phyloP scores from a whole-genome alignment of 2,888 invertebrate genomes.

The Cosmopolites sordidus region DNA sequence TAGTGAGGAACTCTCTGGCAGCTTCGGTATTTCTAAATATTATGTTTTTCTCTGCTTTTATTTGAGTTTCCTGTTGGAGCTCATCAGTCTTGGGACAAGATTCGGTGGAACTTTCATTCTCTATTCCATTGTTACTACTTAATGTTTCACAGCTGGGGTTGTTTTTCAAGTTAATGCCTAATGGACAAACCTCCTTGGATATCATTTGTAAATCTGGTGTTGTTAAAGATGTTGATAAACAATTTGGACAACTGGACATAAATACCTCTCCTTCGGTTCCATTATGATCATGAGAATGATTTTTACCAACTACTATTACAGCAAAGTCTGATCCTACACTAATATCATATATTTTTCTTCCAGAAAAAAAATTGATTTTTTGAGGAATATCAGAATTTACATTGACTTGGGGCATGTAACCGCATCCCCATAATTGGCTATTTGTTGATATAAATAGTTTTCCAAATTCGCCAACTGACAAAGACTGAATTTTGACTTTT shows the following conservation, averaged over 20 bases:
- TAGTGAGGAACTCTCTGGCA: constrained; percentile 69
- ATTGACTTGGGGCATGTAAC: constrained; percentile 63
- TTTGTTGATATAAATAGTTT: constrained; percentile 62
- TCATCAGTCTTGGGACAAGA: background rate
- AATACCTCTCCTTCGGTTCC: constrained; percentile 62
- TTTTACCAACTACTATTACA: constrained; percentile 65
- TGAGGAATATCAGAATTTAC: constrained; percentile 58
- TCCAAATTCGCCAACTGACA: constrained; percentile 60
- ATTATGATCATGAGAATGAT: constrained; percentile 50
- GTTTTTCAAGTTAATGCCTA: constrained; percentile 52
- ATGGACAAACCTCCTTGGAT: constrained; percentile 61
- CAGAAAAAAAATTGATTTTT: constrained; percentile 65
- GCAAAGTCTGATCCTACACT: constrained; percentile 75
- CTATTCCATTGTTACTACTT: constrained; percentile 26
- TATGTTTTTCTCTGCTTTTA: constrained; percentile 51
- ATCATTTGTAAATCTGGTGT: constrained; percentile 57
- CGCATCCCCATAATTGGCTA: constrained; percentile 68
- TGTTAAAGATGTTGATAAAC: constrained; percentile 35
- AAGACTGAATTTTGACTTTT: constrained; percentile 58
- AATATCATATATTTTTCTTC: constrained; percentile 63
- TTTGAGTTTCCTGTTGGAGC: constrained; percentile 32
- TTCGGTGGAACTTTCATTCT: constrained; percentile 1
- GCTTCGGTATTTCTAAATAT: constrained; percentile 76
- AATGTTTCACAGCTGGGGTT: constrained; percentile 39
- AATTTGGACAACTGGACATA: constrained; percentile 51